Evolutionary conservation across 2,113 vertebrate species (phyloP).

Genomic region (Ifrita kowaldi): DNA sequence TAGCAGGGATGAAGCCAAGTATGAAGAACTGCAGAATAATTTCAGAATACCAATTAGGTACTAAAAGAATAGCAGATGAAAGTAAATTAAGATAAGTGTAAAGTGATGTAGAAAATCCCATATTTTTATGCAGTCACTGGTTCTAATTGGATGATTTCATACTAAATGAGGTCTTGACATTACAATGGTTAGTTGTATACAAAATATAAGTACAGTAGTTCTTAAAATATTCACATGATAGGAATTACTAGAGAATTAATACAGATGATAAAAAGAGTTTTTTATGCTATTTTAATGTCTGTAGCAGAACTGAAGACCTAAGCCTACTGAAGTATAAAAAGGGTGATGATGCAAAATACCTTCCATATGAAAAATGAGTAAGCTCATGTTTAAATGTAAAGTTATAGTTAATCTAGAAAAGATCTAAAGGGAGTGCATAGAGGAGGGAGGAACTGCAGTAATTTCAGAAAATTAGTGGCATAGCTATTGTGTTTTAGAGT

Average conservation of each 20-base stretch:
- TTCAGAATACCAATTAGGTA: neutral
- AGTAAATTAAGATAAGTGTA: neutral
- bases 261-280: accelerated
- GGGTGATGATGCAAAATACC: neutral
- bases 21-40: neutral
- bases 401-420: neutral
- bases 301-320: neutral
- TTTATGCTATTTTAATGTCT: neutral
- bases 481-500: neutral
- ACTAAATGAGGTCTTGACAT: neutral
- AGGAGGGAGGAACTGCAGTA: neutral
- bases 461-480: neutral
- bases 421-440: neutral
- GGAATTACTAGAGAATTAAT: neutral
- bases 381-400: neutral
- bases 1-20: neutral
- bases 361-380: neutral
- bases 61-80: neutral
- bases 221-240: neutral
- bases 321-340: neutral
- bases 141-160: neutral
- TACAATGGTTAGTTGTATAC: neutral
- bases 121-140: neutral
- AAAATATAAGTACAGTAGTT: neutral
- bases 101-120: neutral